Evolutionary conservation across 2,113 vertebrate genomes (phyloP).

Genomic region (Serilophus lunatus): DNA sequence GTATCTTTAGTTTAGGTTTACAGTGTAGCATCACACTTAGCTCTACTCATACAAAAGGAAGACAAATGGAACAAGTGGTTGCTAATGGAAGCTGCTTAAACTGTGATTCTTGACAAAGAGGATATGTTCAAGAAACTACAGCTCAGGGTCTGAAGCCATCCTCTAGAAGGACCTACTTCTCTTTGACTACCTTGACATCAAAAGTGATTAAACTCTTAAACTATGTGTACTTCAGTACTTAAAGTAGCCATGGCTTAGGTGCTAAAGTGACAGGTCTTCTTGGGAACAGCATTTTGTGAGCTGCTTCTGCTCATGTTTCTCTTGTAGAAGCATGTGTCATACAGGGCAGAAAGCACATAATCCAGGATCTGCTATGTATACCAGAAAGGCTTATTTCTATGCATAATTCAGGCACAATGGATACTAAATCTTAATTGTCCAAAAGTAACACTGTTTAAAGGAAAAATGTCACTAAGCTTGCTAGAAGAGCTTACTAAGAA

Average conservation of each 20-base stretch:
- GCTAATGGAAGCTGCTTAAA: neutral
- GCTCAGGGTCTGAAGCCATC: neutral
- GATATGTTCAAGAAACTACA: neutral
- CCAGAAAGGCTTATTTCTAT: neutral
- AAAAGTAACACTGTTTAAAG: neutral
- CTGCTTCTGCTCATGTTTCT: neutral
- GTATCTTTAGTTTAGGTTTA: neutral
- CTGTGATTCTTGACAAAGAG: neutral
- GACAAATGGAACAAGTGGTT: neutral
- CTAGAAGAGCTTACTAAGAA: neutral
- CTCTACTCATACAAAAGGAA: neutral
- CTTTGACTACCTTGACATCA: neutral
- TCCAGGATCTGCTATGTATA: neutral
- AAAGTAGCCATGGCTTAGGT: neutral
- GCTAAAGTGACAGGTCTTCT: neutral
- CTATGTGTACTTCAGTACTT: neutral
- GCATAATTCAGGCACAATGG: neutral
- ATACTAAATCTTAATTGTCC: neutral
- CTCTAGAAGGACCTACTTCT: neutral
- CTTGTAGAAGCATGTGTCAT: neutral
- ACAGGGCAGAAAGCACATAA: neutral
- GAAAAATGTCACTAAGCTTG: neutral
- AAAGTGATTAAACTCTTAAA: neutral
- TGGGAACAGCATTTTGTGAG: neutral
- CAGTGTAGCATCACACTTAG: neutral